Evolutionary conservation across 2,888 invertebrate species (phyloP), one percentile per base, ranked within the genome.

Genomic region (Pandemis cinnamomeana): DNA sequence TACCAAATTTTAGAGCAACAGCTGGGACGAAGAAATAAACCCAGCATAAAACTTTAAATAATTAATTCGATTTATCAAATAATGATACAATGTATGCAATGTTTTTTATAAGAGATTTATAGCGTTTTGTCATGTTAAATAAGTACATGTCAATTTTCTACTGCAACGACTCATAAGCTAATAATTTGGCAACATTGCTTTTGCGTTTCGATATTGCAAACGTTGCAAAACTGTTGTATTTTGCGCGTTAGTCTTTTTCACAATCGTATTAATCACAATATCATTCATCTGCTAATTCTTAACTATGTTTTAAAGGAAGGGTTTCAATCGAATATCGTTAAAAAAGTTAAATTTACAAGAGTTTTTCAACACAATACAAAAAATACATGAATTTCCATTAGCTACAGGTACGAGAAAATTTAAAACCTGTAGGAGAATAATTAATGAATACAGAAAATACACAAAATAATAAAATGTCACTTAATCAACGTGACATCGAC

Each of bases 401-500:
- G 20, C 1, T 20, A 20, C 20, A 20, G 20, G 20, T 6, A 48
- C 13, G 13, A 48, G 13, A 48, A 13, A 5, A 48, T 5, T 13
- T 13, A 13, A 6, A 48, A 13, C 10, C 11, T 1, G 8, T 46
- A 10, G 10, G 4, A 10, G 8, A 4, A 10, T 10, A 2, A 46
- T 6, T 48, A 48, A 13, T 5, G 11, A 48, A 13, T 13, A 3
- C 0, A 53, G 7, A 53, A 15, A 7, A 53, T 7, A 15, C 0
- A 67, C 76, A 80, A 80, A 80, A 79, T 73, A 69, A 77, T 77
- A 76, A 77, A 73, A 41, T 69, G 15, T 53, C 55, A 64, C 13
- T 53, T 20, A 42, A 62, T 55, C 72, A 63, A 55, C 66, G 64
- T 10, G 41, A 77, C 78, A 83, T 74, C 75, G 78, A 60, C 55